Percentiles rank a stretch among this genome's conserved stretches.
These are phyloP conservation scores for Perdix hodgsoniae DNA, from an alignment of 2,797 vertebrate genomes.

Conservation along the genomic window DNA sequence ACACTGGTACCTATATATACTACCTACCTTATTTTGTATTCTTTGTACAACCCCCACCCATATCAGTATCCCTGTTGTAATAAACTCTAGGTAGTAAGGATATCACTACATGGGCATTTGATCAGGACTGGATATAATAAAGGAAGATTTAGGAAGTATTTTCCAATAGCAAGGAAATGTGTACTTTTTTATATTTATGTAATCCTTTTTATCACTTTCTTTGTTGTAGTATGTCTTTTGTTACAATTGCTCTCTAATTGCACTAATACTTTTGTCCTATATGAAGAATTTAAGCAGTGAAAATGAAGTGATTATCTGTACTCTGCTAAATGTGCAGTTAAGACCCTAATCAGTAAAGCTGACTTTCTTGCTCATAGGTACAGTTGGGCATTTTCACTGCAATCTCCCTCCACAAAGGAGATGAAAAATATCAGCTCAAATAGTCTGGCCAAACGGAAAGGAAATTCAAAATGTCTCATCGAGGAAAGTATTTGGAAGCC, in stretches of 20 bases:
- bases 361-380: not conserved
- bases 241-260: not conserved
- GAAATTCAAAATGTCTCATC: not conserved
- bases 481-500: not conserved
- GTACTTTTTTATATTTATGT: not conserved
- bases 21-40: not conserved
- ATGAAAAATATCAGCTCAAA: not conserved
- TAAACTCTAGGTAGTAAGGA: not conserved
- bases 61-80: rapidly evolving
- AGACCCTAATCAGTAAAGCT: not conserved
- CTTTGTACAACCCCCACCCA: not conserved
- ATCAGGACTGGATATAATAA: not conserved
- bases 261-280: not conserved
- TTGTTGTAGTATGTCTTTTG: not conserved
- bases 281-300: not conserved
- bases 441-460: not conserved
- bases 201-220: not conserved
- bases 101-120: too few relatives aligned
- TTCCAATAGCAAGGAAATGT: not conserved
- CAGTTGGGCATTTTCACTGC: not conserved
- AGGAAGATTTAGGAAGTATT: not conserved
- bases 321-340: not conserved
- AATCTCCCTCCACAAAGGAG: not conserved
- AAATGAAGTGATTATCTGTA: not conserved
- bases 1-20: not conserved